Percentiles rank a stretch among this genome's conserved stretches.
Conservation (phyloP, 1,140 invertebrate genomes). For the Micrasema longulum region DNA sequence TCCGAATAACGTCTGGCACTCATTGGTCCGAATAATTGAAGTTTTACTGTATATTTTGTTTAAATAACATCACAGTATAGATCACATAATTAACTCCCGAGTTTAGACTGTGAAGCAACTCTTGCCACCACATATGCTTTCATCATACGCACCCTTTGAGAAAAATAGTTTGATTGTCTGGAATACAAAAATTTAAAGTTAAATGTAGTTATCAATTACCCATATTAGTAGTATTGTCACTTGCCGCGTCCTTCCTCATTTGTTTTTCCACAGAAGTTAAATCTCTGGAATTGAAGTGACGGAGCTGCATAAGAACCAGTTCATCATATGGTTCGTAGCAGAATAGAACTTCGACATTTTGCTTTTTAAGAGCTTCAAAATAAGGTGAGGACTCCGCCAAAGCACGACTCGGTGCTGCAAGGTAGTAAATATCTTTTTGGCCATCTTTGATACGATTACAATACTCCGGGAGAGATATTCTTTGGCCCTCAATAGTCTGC, state of each 20-base stretch:
- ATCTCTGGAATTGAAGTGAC: slow-evolving; percentile 82
- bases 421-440: slow-evolving; percentile 91
- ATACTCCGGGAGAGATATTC: slow-evolving; percentile 89
- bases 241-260: slow-evolving; percentile 80
- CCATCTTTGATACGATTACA: slow-evolving; percentile 80
- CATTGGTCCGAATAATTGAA: too few relatives aligned
- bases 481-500: slow-evolving; percentile 75
- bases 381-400: slow-evolving; percentile 95
- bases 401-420: slow-evolving; percentile 91
- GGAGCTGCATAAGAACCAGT: slow-evolving; percentile 90
- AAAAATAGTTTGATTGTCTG: too few relatives aligned
- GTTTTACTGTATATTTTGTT: too few relatives aligned
- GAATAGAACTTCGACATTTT: slow-evolving; percentile 92
- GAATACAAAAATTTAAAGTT: too few relatives aligned
- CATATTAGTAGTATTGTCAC: slow-evolving; percentile 61
- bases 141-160: too few relatives aligned
- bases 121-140: too few relatives aligned
- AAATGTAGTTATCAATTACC: too few relatives aligned
- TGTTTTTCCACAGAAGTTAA: slow-evolving; percentile 95
- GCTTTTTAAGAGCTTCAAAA: slow-evolving; percentile 90
- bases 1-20: too few relatives aligned
- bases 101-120: too few relatives aligned
- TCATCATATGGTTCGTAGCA: slow-evolving; percentile 97
- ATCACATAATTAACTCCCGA: too few relatives aligned
- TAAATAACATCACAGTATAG: too few relatives aligned